Conservation (phyloP, 2,797 vertebrate genomes). For the Pelobates cultripes region DNA sequence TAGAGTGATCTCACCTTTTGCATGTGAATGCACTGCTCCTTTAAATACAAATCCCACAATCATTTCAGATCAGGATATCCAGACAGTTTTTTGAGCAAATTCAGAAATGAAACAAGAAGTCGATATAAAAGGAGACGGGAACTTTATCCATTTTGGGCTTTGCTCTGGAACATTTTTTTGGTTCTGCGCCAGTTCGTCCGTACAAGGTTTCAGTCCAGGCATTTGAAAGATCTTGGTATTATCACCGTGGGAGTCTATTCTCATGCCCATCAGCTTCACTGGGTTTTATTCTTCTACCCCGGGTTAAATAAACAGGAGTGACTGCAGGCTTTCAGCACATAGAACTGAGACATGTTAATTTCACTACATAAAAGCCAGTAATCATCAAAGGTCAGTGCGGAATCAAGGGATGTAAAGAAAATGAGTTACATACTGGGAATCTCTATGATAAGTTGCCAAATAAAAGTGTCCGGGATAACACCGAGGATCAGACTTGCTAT, state of each 20-base stretch:
- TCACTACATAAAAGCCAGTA: slow-evolving; percentile 2
- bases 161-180: neutral
- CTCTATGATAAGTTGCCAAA: slow-evolving; percentile 12
- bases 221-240: neutral
- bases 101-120: too few relatives aligned
- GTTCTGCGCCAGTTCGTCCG: neutral
- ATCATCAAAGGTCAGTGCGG: slow-evolving; percentile 19
- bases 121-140: too few relatives aligned
- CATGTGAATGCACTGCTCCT: too few relatives aligned
- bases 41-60: too few relatives aligned
- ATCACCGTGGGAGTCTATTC: slow-evolving; percentile 11
- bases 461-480: neutral
- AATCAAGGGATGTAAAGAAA: neutral
- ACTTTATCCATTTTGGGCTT: too few relatives aligned
- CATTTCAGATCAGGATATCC: too few relatives aligned
- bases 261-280: slow-evolving; percentile 1
- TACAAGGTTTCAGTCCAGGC: neutral
- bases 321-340: slow-evolving; percentile 4
- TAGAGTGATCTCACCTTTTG: too few relatives aligned
- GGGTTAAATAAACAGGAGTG: slow-evolving; percentile 1
- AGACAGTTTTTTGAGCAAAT: too few relatives aligned
- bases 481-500: neutral
- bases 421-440: neutral
- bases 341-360: neutral
- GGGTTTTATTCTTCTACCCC: neutral